phyloP scores from a whole-genome alignment of 2,888 invertebrate genomes.

The Carabus problematicus region DNA sequence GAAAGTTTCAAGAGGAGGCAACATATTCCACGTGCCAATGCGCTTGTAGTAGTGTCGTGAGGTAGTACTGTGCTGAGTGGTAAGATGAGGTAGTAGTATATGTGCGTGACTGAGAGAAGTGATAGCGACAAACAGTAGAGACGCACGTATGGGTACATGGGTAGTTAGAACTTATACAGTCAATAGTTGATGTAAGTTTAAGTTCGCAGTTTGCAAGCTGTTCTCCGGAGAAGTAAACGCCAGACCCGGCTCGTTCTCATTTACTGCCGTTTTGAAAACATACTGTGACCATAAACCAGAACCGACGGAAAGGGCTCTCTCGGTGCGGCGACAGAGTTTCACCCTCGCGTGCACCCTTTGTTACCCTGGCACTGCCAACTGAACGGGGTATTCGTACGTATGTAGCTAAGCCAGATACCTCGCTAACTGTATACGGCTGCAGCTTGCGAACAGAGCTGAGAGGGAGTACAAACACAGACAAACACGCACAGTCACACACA shows the following conservation, averaged over 20 bases:
- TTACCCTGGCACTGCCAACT: conserved; percentile 7
- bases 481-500: not conserved
- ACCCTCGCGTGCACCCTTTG: conserved; percentile 37
- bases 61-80: too few relatives aligned
- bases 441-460: not conserved
- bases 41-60: too few relatives aligned
- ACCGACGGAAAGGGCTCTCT: conserved; percentile 19
- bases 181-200: conserved; percentile 27
- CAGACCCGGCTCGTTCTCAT: conserved; percentile 26
- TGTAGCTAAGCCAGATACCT: not conserved
- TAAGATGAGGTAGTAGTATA: too few relatives aligned
- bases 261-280: conserved; percentile 35
- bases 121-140: too few relatives aligned
- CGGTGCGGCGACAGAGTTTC: conserved; percentile 11
- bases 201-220: conserved; percentile 26
- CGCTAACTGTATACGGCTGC: conserved; percentile 2
- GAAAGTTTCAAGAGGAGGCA: too few relatives aligned
- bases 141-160: too few relatives aligned
- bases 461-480: not conserved
- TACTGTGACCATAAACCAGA: conserved; percentile 39
- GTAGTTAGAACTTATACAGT: conserved; percentile 17
- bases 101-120: too few relatives aligned
- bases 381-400: not conserved
- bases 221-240: conserved; percentile 8
- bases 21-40: too few relatives aligned